Evolutionary conservation across 2,797 vertebrate species (phyloP).

Genomic region (Petrocephalus schoutedeni): DNA sequence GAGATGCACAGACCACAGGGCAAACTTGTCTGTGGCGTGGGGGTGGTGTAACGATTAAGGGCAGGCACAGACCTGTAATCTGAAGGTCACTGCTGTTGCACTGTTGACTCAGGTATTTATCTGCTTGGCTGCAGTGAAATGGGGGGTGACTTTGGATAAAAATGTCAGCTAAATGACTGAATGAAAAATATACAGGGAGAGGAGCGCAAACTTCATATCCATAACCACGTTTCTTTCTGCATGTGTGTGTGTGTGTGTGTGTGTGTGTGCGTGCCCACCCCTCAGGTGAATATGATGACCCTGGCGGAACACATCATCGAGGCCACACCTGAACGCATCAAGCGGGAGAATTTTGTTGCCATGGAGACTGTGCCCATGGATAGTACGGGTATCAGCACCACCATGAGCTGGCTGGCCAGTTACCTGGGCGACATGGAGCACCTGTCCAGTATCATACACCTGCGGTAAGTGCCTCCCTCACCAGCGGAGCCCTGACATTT

Average conservation of each 20-base stretch:
- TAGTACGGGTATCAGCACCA: slow-evolving; percentile 77
- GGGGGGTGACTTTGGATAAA: neutral
- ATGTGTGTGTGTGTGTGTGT: neutral
- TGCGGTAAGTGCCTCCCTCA: slow-evolving; percentile 65
- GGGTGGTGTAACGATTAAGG: neutral
- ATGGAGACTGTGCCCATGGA: slow-evolving; percentile 73
- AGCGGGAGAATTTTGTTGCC: slow-evolving; percentile 84
- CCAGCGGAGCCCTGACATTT: neutral
- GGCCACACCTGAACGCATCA: slow-evolving; percentile 94
- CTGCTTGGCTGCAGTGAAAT: slow-evolving; percentile 8
- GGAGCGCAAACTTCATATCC: neutral
- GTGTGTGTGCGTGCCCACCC: neutral
- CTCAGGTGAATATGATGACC: slow-evolving; percentile 94
- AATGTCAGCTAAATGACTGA: neutral
- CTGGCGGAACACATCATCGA: slow-evolving; percentile 97
- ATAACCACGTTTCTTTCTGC: neutral
- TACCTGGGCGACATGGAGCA: slow-evolving; percentile 94
- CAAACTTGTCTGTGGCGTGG: neutral
- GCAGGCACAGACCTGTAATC: neutral
- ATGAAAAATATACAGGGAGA: neutral
- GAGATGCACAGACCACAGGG: neutral
- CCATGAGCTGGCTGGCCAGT: slow-evolving; percentile 99
- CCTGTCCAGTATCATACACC: slow-evolving; percentile 84
- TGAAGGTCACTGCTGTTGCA: neutral
- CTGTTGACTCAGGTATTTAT: neutral